A percentile compares a stretch with the other conserved stretches of the same genome.
Evolutionary conservation across 1,140 invertebrate genomes (phyloP).

Genomic region (Neodiprion virginianus): DNA sequence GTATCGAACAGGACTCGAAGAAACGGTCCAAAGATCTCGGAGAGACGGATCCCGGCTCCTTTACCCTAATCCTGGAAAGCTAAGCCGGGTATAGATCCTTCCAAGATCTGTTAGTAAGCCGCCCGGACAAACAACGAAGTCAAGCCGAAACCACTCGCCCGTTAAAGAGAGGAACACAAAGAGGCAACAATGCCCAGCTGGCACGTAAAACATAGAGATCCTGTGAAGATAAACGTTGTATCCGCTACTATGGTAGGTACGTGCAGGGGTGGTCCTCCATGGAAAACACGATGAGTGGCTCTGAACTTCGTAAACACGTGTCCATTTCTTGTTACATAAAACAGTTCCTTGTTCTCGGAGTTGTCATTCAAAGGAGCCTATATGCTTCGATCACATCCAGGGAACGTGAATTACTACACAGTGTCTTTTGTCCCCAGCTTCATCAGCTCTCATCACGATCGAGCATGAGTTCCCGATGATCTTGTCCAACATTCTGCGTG

Average conservation of each 20-base stretch:
- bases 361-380: too few species aligned
- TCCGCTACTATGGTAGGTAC: constrained; percentile 25
- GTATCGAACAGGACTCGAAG: background rate
- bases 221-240: constrained; percentile 52
- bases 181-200: constrained; percentile 56
- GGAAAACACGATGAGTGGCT: background rate
- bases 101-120: background rate
- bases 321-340: too few species aligned
- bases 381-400: too few species aligned
- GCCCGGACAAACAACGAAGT: constrained; percentile 44
- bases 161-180: constrained; percentile 43
- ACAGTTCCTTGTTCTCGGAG: too few species aligned
- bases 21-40: background rate
- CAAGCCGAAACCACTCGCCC: constrained; percentile 45
- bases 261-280: constrained; percentile 21
- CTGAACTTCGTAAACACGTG: too few species aligned
- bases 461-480: too few species aligned
- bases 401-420: too few species aligned
- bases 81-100: constrained; percentile 41
- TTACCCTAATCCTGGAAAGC: constrained; percentile 42
- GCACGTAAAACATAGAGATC: constrained; percentile 60
- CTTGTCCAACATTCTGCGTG: too few species aligned
- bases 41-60: background rate
- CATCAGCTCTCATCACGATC: too few species aligned
- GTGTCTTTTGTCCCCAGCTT: too few species aligned